phyloP scores from a whole-genome alignment of 2,888 invertebrate genomes.

The Erpobdella octoculata region DNA sequence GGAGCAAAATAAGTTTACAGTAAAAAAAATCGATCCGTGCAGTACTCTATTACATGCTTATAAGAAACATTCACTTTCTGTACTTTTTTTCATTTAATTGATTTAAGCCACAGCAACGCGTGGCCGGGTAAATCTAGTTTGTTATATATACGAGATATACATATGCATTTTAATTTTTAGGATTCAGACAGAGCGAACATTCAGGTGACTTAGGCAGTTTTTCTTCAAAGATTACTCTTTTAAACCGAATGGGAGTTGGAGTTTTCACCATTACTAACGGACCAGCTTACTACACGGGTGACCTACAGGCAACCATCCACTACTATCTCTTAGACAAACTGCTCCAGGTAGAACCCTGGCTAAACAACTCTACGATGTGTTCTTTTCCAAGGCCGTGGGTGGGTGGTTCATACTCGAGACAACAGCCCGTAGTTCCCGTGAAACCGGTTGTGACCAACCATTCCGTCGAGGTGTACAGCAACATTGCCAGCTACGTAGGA shows the following conservation, averaged over 20 bases:
- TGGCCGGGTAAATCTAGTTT: too few relatives aligned
- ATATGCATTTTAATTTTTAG: neutral
- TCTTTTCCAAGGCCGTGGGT: neutral
- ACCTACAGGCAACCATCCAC: neutral
- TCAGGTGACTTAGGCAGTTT: neutral
- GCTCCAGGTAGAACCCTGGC: neutral
- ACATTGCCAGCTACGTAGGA: neutral
- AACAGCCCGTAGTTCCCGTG: too few relatives aligned
- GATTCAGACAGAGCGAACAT: constrained; percentile 1
- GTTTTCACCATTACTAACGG: neutral
- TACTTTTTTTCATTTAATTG: too few relatives aligned
- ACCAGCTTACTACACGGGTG: neutral
- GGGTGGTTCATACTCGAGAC: neutral
- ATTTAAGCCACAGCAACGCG: too few relatives aligned
- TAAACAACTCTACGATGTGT: neutral
- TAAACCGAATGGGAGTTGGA: neutral
- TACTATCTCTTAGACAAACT: neutral
- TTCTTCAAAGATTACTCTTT: neutral
- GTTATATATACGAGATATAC: too few relatives aligned
- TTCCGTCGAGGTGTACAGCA: too few relatives aligned
- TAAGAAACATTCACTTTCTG: too few relatives aligned
- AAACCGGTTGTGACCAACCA: too few relatives aligned
- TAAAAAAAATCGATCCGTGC: too few relatives aligned
- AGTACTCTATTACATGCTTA: too few relatives aligned
- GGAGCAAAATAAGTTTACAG: too few relatives aligned